Conservation (phyloP, 2,113 vertebrate genomes). For the Gymnocephalus cernua region DNA sequence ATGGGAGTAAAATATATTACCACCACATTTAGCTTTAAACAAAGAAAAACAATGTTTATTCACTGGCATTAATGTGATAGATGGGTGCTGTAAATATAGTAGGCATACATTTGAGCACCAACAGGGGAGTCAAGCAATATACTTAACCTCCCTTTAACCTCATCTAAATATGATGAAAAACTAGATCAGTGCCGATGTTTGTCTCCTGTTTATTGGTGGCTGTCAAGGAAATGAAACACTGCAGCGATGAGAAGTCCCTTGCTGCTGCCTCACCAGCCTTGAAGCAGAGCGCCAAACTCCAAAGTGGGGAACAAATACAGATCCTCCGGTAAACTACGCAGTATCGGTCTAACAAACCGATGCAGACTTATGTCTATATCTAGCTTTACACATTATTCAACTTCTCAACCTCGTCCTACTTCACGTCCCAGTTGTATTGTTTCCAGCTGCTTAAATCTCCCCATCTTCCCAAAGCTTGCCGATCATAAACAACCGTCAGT, state of each 20-base stretch:
- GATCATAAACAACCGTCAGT: constrained; percentile 15
- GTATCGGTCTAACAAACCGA: constrained; percentile 12
- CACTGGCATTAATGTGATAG: background rate
- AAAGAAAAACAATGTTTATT: constrained; percentile 3
- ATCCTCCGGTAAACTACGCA: constrained; percentile 8
- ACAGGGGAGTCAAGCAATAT: background rate
- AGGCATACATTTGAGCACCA: background rate
- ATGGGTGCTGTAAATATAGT: background rate
- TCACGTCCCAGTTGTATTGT: background rate
- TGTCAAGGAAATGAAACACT: constrained; percentile 68
- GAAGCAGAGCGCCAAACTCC: constrained; percentile 3
- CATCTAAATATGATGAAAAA: constrained; percentile 38
- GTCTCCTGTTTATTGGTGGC: constrained; percentile 46
- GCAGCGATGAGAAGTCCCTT: constrained; percentile 24
- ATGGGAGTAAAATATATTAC: background rate
- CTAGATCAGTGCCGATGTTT: constrained; percentile 48
- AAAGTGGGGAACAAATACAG: constrained; percentile 28
- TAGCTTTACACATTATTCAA: constrained; percentile 18
- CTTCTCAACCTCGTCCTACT: constrained; percentile 3
- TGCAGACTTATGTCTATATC: constrained; percentile 6
- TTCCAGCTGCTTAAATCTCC: constrained; percentile 38
- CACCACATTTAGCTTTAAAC: background rate
- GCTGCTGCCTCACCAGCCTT: constrained; percentile 5
- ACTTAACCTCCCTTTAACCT: background rate
- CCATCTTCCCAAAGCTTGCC: background rate